Evolutionary conservation across 2,797 vertebrate genomes (phyloP), one percentile per base, ranked within the genome.

Genomic region (Pseudomugil gertrudae): DNA sequence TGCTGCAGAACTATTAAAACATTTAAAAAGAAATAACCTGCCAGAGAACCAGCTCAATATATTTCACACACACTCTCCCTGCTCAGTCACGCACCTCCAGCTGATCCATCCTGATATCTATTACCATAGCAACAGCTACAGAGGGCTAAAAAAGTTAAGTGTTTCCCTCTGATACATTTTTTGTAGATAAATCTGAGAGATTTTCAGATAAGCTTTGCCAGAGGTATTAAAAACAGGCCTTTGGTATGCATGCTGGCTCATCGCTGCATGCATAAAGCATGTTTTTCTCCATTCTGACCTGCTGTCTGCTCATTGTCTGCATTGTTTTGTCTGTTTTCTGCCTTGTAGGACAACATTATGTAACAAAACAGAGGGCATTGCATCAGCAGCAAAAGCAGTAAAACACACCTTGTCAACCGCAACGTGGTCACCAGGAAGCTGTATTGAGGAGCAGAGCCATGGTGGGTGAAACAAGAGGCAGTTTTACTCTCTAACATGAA

Each of bases 121-220:
- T 92, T 58, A 21, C 91, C 71, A 91, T 90, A 85, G 84, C 84
- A 90, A 92, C 89, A 38, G 66, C 78, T 66, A 38, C 69, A 68
- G 66, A 79, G 63, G 61, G 63, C 32, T 66, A 72, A 75, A 26
- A 48, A 23, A 11, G 0, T 60, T 32, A 57, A 56, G 66, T 53
- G 53, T 38, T 48, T 69, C 40, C 66, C 24, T 23, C 67, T 70
- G 75, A 57, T 33, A 9, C 2, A 9, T 33, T 72, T 70, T 69
- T 77, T 80, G 73, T 27, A 5, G 3, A 26, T 26, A 47, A 86
- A 86, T 88, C 83, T 66, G 66, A 65, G 64, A 80, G 83, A 86
- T 85, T 83, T 76, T 33, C 38, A 79, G 83, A 88, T 89, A 86
- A 90, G 36, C 26, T 1, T 72, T 65, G 75, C 62, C 60, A 64